Evolutionary conservation across 2,113 vertebrate species (phyloP).

Genomic region (Cichladusa arquata): DNA sequence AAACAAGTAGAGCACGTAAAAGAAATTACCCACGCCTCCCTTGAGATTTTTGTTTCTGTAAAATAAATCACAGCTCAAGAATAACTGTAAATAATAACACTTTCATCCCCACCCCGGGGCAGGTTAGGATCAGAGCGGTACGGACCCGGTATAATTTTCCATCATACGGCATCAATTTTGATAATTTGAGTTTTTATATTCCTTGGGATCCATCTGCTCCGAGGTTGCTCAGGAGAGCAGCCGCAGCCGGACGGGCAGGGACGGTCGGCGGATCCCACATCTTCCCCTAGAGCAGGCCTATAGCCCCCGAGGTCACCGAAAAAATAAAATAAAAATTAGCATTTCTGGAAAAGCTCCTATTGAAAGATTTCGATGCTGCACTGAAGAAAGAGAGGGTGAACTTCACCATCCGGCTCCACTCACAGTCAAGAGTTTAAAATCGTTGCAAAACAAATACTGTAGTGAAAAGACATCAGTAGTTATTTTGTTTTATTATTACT

Average conservation of each 20-base stretch:
- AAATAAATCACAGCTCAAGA: background rate
- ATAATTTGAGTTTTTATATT: background rate
- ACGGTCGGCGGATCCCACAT: background rate
- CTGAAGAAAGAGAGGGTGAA: background rate
- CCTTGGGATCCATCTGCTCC: background rate
- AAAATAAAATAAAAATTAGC: background rate
- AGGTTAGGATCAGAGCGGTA: background rate
- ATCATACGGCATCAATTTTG: background rate
- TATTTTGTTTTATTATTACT: too few relatives aligned
- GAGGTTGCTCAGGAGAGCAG: background rate
- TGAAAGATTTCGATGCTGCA: background rate
- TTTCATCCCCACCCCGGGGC: background rate
- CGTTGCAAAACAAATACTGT: background rate
- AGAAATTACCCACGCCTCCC: background rate
- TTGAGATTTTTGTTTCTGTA: background rate
- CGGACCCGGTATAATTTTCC: background rate
- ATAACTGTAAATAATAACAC: background rate
- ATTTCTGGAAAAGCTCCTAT: background rate
- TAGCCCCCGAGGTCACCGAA: too few relatives aligned
- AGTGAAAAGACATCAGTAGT: rapidly evolving
- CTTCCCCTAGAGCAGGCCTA: too few relatives aligned
- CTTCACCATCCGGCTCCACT: background rate
- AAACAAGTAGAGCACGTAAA: background rate
- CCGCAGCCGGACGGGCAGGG: background rate
- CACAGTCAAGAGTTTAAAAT: background rate